Conservation (phyloP, 2,113 vertebrate genomes). For the Axis porcinus region DNA sequence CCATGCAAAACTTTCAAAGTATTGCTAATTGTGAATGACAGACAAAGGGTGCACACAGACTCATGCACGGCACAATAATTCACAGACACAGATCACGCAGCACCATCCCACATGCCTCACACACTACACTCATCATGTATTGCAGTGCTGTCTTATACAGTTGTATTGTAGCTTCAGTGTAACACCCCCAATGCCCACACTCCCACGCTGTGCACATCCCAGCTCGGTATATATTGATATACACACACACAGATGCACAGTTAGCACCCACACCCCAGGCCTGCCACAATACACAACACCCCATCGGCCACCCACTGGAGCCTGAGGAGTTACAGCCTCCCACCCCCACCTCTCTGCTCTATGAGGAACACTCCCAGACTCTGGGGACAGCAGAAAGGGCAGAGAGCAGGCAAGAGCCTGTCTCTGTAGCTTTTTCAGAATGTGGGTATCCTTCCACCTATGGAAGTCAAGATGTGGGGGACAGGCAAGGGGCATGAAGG, state of each 20-base stretch:
- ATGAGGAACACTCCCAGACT: background rate
- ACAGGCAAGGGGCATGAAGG: background rate
- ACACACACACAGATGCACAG: background rate
- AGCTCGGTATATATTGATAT: background rate
- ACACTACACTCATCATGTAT: background rate
- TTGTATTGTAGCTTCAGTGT: background rate
- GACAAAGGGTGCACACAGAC: background rate
- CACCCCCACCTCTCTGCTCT: background rate
- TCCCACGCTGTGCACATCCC: background rate
- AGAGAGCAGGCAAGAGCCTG: background rate
- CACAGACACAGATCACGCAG: background rate
- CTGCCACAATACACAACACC: background rate
- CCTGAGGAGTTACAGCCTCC: background rate
- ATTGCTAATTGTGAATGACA: background rate
- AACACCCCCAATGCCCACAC: background rate
- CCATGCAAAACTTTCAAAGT: background rate
- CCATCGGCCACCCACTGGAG: background rate
- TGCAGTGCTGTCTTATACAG: background rate
- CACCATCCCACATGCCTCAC: background rate
- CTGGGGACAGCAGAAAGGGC: background rate
- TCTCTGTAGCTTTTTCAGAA: background rate
- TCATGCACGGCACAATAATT: background rate
- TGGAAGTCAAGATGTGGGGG: background rate
- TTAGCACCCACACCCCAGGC: background rate
- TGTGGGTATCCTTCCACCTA: background rate